phyloP scores from a whole-genome alignment of 1,140 invertebrate genomes.

The Scaptomyza graminum region DNA sequence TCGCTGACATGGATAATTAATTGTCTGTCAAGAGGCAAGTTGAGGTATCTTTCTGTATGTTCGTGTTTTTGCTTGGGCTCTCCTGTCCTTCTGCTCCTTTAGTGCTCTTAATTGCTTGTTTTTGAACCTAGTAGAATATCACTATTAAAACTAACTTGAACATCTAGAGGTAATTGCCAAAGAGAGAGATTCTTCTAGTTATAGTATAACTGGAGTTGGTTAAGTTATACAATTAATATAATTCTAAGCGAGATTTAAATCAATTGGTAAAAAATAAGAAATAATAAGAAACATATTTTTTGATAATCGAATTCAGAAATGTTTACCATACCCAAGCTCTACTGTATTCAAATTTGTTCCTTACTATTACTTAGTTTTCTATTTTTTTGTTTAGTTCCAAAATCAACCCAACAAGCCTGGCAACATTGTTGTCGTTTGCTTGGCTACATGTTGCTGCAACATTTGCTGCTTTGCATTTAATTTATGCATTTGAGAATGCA shows the following conservation, averaged over 20 bases:
- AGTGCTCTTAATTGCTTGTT: slow-evolving; percentile 56
- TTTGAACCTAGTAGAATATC: slow-evolving; percentile 15
- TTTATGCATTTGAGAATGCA: slow-evolving; percentile 64
- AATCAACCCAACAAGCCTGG: neutral
- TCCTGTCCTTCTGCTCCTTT: slow-evolving; percentile 30
- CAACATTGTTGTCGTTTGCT: slow-evolving; percentile 29
- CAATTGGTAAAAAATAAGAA: too few species aligned
- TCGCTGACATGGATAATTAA: slow-evolving; percentile 82
- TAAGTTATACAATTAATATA: too few species aligned
- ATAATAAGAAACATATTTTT: too few species aligned
- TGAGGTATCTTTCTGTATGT: slow-evolving; percentile 9
- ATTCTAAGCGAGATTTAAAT: too few species aligned
- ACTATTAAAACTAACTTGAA: neutral
- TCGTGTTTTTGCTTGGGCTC: slow-evolving; percentile 12
- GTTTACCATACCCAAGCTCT: too few species aligned
- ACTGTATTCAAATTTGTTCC: too few species aligned
- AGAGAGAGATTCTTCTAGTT: too few species aligned
- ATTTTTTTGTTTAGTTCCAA: neutral
- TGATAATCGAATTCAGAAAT: too few species aligned
- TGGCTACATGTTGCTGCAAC: slow-evolving; percentile 20
- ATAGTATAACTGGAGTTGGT: too few species aligned
- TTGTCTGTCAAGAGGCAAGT: slow-evolving; percentile 56
- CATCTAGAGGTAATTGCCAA: too few species aligned
- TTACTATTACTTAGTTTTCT: too few species aligned
- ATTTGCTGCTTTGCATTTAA: slow-evolving; percentile 47